Conservation (phyloP, 2,797 vertebrate species). For the Tolypeutes matacus region DNA sequence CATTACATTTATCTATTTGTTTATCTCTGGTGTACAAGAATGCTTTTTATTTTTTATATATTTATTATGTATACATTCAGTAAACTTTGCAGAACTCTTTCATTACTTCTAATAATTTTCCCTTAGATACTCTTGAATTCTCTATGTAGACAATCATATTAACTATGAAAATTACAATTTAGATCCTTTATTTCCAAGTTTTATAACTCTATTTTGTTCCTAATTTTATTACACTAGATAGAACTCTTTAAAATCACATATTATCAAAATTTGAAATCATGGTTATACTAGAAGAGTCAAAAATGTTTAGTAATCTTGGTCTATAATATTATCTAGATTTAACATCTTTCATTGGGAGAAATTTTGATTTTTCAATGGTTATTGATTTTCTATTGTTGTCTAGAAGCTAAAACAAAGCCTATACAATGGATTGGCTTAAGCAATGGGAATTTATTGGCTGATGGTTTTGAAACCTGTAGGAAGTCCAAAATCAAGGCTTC, state of each 20-base stretch:
- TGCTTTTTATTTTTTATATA: neutral
- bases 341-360: neutral
- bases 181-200: neutral
- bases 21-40: neutral
- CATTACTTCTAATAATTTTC: neutral
- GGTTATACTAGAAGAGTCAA: neutral
- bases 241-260: neutral
- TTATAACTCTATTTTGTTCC: neutral
- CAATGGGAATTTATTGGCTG: too few species aligned
- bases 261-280: conserved; percentile 12
- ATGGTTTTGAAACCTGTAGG: too few species aligned
- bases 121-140: neutral
- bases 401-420: too few species aligned
- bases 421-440: too few species aligned
- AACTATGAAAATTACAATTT: neutral
- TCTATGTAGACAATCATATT: neutral
- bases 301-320: neutral
- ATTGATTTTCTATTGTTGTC: neutral
- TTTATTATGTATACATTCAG: neutral
- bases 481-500: too few species aligned
- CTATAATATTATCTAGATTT: neutral
- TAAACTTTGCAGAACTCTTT: neutral
- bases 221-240: neutral
- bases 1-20: neutral
- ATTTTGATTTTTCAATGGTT: neutral